Evolutionary conservation across 2,797 vertebrate species (phyloP), one percentile per base, ranked within the genome.

Genomic region (Thamnophis elegans): DNA sequence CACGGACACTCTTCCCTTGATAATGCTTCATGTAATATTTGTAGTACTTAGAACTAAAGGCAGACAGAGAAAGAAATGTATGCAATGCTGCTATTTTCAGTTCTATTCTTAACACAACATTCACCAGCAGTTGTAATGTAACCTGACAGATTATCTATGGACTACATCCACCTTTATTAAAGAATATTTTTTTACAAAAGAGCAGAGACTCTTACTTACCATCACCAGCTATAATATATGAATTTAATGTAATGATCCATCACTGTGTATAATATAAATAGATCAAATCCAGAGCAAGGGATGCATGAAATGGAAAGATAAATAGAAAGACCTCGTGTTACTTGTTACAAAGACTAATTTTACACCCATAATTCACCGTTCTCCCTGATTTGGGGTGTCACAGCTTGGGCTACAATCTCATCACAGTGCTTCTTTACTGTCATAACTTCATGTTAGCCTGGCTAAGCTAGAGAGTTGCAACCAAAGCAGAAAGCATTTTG

Each of bases 401-500:
- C 94, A 93, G 87, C 92, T 96, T 97, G 97, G 95, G 94, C 95
- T 96, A 93, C 95, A 94, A 96, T 95, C 92, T 95, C 96, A 97
- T 91, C 89, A 95, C 94, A 94, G 93, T 95, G 94, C 93, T 95
- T 94, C 93, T 62, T 94, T 93, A 58, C 93, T 94, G 94, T 91
- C 91, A 95, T 54, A 95, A 95, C 97, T 93, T 93, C 93, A 93
- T 25, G 20, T 93, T 51, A 91, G 96, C 93, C 95, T 95, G 95
- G 95, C 95, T 92, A 92, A 96, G 96, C 96, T 97, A 97, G 97
- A 90, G 94, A 58, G 94, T 95, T 73, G 95, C 93, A 96, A 95
- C 94, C 95, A 97, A 96, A 97, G 93, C 58, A 87, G 93, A 93
- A 91, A 93, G 97, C 97, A 97, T 96, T 97, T 96, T 96, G 94